Evolutionary conservation across 2,113 vertebrate genomes (phyloP).

Genomic region (Melanocharis versteri): DNA sequence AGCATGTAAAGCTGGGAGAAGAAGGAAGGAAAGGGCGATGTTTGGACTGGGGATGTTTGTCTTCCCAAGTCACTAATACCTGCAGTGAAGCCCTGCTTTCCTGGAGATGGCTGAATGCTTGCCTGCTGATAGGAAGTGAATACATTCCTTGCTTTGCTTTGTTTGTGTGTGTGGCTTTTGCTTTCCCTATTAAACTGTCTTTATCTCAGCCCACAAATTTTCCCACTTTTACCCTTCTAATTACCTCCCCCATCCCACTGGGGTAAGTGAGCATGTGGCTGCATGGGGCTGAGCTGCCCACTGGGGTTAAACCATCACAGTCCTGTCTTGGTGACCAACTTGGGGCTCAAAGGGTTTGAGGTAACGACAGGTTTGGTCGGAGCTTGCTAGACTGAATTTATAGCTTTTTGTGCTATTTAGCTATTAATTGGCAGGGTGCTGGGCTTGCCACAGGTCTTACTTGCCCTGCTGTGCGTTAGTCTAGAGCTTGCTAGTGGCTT

Average conservation of each 20-base stretch:
- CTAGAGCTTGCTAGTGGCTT: neutral
- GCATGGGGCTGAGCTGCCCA: neutral
- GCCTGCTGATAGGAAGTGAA: neutral
- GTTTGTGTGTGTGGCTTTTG: neutral
- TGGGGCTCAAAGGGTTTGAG: neutral
- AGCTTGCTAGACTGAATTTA: neutral
- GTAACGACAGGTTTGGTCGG: neutral
- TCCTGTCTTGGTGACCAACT: neutral
- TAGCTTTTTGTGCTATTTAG: neutral
- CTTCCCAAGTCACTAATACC: neutral
- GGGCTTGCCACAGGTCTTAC: neutral
- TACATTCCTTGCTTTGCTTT: neutral
- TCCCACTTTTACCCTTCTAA: neutral
- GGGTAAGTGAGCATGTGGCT: neutral
- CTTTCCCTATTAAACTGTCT: neutral
- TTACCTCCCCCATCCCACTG: neutral
- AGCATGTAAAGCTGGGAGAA: neutral
- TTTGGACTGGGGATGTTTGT: neutral
- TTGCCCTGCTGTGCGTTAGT: neutral
- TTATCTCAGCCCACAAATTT: neutral
- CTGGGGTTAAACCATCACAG: neutral
- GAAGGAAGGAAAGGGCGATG: neutral
- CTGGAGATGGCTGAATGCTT: neutral
- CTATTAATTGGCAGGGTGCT: neutral
- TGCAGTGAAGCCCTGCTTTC: neutral